A percentile compares a stretch with the other conserved stretches of the same genome.
Evolutionary conservation across 2,888 invertebrate species (phyloP).

Genomic region (Amblyteles armatorius): DNA sequence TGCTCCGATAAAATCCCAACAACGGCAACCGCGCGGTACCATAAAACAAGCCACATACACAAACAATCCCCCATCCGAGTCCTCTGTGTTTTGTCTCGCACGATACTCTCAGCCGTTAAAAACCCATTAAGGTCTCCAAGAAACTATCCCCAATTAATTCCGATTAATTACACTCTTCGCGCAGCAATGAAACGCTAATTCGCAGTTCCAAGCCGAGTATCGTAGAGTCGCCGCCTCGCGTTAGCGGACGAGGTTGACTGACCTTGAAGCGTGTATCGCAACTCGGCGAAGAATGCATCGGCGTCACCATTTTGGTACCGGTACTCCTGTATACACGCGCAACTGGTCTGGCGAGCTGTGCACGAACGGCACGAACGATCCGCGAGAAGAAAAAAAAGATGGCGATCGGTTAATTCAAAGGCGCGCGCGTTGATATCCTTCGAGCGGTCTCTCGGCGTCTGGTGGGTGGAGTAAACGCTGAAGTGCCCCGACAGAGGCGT

Average conservation of each 20-base stretch:
- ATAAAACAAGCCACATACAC: too few species aligned
- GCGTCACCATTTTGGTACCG: constrained; percentile 71
- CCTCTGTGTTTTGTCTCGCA: background rate
- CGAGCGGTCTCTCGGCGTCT: constrained; percentile 17
- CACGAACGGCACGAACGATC: background rate
- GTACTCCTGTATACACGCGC: background rate
- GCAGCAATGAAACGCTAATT: background rate
- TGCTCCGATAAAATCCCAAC: too few species aligned
- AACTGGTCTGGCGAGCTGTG: constrained; percentile 35
- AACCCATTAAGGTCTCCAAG: background rate
- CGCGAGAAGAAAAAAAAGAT: constrained; percentile 55
- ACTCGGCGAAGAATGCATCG: constrained; percentile 38
- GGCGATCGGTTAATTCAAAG: constrained; percentile 68
- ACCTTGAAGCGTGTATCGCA: constrained; percentile 34
- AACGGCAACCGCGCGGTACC: too few species aligned
- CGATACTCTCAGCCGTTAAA: background rate
- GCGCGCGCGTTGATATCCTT: constrained; percentile 69
- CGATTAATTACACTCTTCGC: background rate
- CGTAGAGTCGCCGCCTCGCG: background rate
- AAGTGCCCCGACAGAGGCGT: constrained; percentile 36
- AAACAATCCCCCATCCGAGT: background rate
- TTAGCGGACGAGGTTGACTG: background rate
- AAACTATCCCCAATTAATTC: background rate
- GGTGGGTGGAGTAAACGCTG: constrained; percentile 37
- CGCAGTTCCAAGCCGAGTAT: background rate